Percentiles rank a stretch among this genome's conserved stretches.
These are phyloP conservation scores for Popillia japonica DNA, from an alignment of 1,140 invertebrate genomes.

Conservation along the genomic window DNA sequence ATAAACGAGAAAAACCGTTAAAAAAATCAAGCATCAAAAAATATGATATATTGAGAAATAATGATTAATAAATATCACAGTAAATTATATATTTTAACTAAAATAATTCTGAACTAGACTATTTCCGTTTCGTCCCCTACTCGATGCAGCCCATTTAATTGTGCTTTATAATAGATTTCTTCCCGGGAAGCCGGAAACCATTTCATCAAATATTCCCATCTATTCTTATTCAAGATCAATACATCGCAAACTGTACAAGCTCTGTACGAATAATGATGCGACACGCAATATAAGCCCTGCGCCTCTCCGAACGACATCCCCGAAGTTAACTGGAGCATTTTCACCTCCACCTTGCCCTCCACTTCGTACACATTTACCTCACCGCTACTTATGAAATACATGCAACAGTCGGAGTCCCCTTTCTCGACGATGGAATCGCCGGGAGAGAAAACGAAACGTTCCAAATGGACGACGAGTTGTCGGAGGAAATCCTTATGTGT, in stretches of 20 bases:
- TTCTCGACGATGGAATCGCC: constrained; percentile 62
- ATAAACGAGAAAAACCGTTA: too few relatives aligned
- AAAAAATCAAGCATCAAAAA: too few relatives aligned
- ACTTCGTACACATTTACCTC: constrained; percentile 55
- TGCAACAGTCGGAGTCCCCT: constrained; percentile 61
- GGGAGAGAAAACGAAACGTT: constrained; percentile 61
- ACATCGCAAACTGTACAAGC: constrained; percentile 37
- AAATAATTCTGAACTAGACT: not conserved
- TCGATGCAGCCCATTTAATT: not conserved
- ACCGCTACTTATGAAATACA: constrained; percentile 63
- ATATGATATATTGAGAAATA: too few relatives aligned
- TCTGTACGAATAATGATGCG: constrained; percentile 45
- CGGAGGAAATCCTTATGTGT: constrained; percentile 60
- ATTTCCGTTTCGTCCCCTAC: not conserved
- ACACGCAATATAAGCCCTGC: constrained; percentile 40
- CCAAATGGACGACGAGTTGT: constrained; percentile 61
- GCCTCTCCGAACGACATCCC: constrained; percentile 44
- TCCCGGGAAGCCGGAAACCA: constrained; percentile 45
- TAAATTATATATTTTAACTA: too few relatives aligned
- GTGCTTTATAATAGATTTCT: constrained; percentile 36
- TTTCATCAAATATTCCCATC: constrained; percentile 45
- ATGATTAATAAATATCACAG: too few relatives aligned
- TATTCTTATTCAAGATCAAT: constrained; percentile 39
- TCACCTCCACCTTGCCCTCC: not conserved
- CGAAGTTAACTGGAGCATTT: not conserved